Percentiles rank a stretch among this genome's conserved stretches.
Evolutionary conservation across 2,113 vertebrate species (phyloP).

Genomic region (Strigops habroptila): DNA sequence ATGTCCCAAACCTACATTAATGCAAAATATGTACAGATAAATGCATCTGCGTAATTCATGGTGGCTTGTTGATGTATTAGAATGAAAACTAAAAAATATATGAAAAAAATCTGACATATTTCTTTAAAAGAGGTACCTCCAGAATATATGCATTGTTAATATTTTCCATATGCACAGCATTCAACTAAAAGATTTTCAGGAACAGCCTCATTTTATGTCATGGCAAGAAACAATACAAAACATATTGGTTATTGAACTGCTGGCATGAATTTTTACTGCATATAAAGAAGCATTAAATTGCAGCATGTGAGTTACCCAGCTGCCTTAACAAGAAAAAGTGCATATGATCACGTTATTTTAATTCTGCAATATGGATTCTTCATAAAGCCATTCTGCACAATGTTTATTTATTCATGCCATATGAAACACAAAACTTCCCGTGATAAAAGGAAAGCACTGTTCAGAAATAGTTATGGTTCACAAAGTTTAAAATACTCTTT

Average conservation of each 20-base stretch:
- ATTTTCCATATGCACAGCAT: background rate
- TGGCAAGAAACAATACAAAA: slow-evolving; percentile 3
- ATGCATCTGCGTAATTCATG: background rate
- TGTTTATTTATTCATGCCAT: background rate
- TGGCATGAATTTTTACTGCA: slow-evolving; percentile 17
- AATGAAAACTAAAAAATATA: background rate
- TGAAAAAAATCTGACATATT: background rate
- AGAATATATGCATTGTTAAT: background rate
- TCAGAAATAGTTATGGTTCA: background rate
- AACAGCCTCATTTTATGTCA: background rate
- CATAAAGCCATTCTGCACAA: background rate
- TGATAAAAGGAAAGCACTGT: background rate
- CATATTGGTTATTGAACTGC: background rate
- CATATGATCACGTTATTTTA: background rate
- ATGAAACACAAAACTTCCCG: background rate
- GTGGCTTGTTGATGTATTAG: background rate
- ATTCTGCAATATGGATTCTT: background rate
- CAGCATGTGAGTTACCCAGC: background rate
- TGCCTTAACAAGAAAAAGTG: slow-evolving; percentile 4
- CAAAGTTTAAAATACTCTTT: background rate
- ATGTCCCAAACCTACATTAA: background rate
- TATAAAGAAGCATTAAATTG: slow-evolving; percentile 14
- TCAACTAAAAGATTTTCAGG: background rate
- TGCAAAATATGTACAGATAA: background rate
- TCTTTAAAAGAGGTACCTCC: background rate